Conservation (phyloP, 2,888 invertebrate genomes). For the Monopis laevigella region DNA sequence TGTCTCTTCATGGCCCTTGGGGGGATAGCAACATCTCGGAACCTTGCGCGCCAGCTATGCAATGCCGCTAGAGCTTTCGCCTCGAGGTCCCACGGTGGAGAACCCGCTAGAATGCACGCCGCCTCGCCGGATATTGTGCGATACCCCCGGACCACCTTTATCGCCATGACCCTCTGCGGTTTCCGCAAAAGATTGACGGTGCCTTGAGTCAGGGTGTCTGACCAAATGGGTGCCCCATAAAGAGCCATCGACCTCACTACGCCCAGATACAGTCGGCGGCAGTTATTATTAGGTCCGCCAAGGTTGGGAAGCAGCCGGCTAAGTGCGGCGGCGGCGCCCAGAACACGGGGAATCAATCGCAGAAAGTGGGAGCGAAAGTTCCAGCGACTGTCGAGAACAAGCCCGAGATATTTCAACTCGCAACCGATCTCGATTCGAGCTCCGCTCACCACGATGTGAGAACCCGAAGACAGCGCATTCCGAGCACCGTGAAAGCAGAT, state of each 20-base stretch:
- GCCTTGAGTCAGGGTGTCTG: background rate
- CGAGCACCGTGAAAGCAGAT: background rate
- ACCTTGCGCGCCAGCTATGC: too few relatives aligned
- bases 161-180: conserved; percentile 3
- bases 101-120: background rate
- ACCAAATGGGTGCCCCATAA: conserved; percentile 4
- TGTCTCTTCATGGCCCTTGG: too few relatives aligned
- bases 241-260: conserved; percentile 1
- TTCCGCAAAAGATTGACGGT: background rate
- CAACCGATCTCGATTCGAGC: conserved; percentile 11
- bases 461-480: background rate
- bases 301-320: background rate
- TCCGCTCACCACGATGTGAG: conserved; percentile 2
- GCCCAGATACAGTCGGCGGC: background rate
- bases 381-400: conserved; percentile 16
- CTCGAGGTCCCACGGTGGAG: background rate
- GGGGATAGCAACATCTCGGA: too few relatives aligned
- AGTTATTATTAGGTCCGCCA: background rate
- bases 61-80: too few relatives aligned
- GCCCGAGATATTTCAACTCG: conserved; percentile 16
- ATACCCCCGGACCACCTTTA: background rate
- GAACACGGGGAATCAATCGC: background rate
- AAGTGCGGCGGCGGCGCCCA: background rate
- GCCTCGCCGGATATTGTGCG: conserved; percentile 1
- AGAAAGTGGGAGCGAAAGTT: conserved; percentile 14